A percentile compares a stretch with the other conserved stretches of the same genome.
Evolutionary conservation across 1,140 invertebrate genomes (phyloP).

Genomic region (Drosophila kohkoa): DNA sequence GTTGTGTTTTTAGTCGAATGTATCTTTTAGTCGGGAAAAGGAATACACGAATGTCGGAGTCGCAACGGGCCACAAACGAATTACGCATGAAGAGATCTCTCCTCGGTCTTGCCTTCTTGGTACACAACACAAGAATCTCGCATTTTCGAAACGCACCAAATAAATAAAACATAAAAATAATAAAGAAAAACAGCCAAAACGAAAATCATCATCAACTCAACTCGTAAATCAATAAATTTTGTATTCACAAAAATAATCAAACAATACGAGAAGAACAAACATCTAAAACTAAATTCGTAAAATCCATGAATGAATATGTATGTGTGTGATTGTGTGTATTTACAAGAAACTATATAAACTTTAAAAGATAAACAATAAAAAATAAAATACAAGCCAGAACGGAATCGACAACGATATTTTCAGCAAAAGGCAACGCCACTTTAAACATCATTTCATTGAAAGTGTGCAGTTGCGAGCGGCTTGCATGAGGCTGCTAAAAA

Average conservation of each 20-base stretch:
- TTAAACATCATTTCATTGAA: slow-evolving; percentile 42
- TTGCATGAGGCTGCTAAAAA: slow-evolving; percentile 79
- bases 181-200: slow-evolving; percentile 5
- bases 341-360: slow-evolving; percentile 22
- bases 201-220: slow-evolving; percentile 25
- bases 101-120: slow-evolving; percentile 29
- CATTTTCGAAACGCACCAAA: slow-evolving; percentile 60
- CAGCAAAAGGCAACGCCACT: slow-evolving; percentile 29
- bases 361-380: slow-evolving; percentile 32
- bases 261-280: slow-evolving; percentile 21
- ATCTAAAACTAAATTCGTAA: slow-evolving; percentile 2
- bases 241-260: slow-evolving; percentile 32
- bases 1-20: slow-evolving; percentile 80
- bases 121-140: slow-evolving; percentile 52
- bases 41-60: slow-evolving; percentile 75
- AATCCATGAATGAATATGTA: slow-evolving; percentile 9
- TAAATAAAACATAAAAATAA: slow-evolving; percentile 27
- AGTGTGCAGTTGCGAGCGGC: slow-evolving; percentile 59
- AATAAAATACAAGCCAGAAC: slow-evolving; percentile 34
- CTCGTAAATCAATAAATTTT: slow-evolving; percentile 46
- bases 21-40: slow-evolving; percentile 80
- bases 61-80: slow-evolving; percentile 55
- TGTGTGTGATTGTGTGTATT: slow-evolving; percentile 13
- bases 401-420: slow-evolving; percentile 45
- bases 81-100: slow-evolving; percentile 74